Conservation (phyloP, 2,888 invertebrate genomes). For the Xestia xanthographa region DNA sequence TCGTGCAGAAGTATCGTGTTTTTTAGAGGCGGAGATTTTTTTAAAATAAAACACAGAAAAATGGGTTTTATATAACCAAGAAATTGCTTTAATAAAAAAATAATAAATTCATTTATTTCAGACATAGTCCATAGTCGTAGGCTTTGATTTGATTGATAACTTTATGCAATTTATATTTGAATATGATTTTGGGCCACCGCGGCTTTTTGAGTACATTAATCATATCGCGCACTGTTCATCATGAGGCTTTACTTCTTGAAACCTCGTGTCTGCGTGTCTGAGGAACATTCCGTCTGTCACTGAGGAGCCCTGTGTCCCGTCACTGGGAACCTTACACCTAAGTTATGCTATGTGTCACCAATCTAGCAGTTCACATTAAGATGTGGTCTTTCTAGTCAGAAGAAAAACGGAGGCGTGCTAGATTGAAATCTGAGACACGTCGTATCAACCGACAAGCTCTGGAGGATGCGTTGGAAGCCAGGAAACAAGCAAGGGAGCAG, state of each 20-base stretch:
- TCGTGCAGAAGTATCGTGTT: neutral
- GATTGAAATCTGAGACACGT: slow-evolving; percentile 82
- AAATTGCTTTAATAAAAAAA: no score
- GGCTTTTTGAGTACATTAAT: no score
- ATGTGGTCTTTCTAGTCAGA: slow-evolving; percentile 72
- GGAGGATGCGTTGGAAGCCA: slow-evolving; percentile 74
- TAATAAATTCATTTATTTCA: no score
- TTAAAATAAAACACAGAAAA: neutral
- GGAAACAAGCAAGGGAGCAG: slow-evolving; percentile 73
- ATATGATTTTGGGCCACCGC: neutral
- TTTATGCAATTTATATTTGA: neutral
- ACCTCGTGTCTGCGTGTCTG: neutral
- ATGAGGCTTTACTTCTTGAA: neutral
- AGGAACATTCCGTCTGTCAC: neutral
- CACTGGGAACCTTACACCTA: neutral
- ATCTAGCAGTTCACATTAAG: neutral
- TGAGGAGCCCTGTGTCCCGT: neutral
- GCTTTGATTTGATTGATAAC: no score
- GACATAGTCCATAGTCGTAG: no score
- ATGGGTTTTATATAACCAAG: neutral
- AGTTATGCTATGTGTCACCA: neutral
- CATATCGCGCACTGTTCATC: neutral
- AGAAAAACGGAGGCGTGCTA: slow-evolving; percentile 70
- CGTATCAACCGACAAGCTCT: slow-evolving; percentile 81
- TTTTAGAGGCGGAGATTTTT: neutral